Base-by-base conservation (phyloP, 2,797 vertebrate genomes). In the Pangasius sanitwongsei region DNA sequence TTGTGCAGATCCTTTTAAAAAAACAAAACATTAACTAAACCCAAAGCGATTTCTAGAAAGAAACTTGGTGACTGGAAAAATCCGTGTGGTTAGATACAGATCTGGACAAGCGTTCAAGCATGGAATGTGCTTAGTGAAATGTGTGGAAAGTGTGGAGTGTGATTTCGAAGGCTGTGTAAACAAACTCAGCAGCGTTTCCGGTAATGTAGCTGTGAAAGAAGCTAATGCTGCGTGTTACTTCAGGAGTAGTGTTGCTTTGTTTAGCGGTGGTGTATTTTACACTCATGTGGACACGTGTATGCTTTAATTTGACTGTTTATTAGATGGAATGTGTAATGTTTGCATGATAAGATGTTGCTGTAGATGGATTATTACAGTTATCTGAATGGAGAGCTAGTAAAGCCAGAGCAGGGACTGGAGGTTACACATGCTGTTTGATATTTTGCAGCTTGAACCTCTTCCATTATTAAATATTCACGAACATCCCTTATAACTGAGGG, bases 391-490 rank as follows among this genome's bases (percentile, higher is more conserved):
- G 28, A 31, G 28, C 28, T 80, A 6, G 7, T 53, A n/a, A 31
- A 31, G 13, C 15, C 28, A 78, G 0, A 59, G n/a, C 75, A 20
- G 48, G 48, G 13, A 3, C 2, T 4, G 15, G 3, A 18, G 75
- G 48, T 78, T n/a, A 3, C 15, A 78, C 15, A 18, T 53, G 44
- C 31, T 80, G 50, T 9, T 55, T 0, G 4, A 31, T n/a, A 31
- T 37, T 81, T 57, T 57, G n/a, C 48, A 80, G 6, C 16, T 81
- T 81, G 1, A 57, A 34, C n/a, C 8, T 31, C 9, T 81, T 57
- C n/a, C 53, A 81, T 81, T 81, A 34, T 34, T 81, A 25, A 77
- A 78, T 31, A 78, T 78, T 31, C 7, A 72, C 20, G 37, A 72
- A 41, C 20, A 41, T 11, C 6, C 34, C 69, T 72, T 9, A 41